A percentile compares a stretch with the other conserved stretches of the same genome.
phyloP scores from a whole-genome alignment of 2,113 vertebrate species.

The Oxyruncus cristatus region DNA sequence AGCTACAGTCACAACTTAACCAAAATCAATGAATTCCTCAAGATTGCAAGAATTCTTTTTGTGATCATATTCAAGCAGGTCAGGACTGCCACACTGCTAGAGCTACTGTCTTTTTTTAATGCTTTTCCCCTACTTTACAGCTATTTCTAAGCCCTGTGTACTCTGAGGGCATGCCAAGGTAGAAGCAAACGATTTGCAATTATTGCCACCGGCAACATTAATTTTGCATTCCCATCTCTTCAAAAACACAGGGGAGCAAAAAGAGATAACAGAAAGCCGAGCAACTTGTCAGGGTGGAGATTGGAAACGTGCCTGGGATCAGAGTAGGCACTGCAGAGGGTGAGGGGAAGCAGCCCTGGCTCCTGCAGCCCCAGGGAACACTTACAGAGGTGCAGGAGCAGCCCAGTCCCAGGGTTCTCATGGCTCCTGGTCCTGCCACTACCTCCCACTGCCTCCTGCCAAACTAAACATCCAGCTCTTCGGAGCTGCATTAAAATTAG shows the following conservation, averaged over 20 bases:
- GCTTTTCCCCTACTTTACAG: not conserved
- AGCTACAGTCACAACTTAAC: not conserved
- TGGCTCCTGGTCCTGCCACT: fast-evolving
- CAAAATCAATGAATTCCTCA: not conserved
- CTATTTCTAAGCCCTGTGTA: not conserved
- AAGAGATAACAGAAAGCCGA: not conserved
- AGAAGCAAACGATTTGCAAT: slow-evolving; percentile 17
- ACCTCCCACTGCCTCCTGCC: not conserved
- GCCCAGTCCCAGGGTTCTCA: fast-evolving
- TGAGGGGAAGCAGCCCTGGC: not conserved
- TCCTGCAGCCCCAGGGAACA: not conserved
- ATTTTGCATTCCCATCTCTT: slow-evolving; percentile 20
- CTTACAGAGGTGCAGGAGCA: not conserved
- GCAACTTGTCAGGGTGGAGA: not conserved
- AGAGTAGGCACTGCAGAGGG: not conserved
- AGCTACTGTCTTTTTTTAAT: not conserved
- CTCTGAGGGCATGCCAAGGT: slow-evolving; percentile 47
- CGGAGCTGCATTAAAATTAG: not conserved
- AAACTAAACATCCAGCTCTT: not conserved
- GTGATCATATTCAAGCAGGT: fast-evolving
- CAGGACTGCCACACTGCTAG: not conserved
- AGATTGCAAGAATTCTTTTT: not conserved
- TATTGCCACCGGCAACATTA: not conserved
- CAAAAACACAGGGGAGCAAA: slow-evolving; percentile 26
- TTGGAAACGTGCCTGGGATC: not conserved